Conservation (phyloP, 2,888 invertebrate species). For the Euproctis similis region DNA sequence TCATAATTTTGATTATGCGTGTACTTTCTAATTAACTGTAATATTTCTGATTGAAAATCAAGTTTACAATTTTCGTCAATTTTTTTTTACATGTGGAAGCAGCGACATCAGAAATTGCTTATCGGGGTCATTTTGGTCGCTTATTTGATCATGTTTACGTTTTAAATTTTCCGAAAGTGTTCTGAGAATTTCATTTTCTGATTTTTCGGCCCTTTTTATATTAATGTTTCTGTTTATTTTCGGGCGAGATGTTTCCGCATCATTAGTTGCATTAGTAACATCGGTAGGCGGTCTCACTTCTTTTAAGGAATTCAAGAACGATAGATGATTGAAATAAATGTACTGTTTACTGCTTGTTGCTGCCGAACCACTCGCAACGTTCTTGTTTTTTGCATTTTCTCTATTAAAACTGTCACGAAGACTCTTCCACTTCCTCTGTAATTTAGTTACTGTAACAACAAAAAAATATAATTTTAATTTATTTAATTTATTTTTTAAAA, state of each 20-base stretch:
- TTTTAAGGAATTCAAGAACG: constrained; percentile 22
- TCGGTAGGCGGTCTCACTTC: constrained; percentile 22
- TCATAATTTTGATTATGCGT: constrained; percentile 24
- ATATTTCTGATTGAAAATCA: too few species aligned
- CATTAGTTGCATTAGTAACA: constrained; percentile 16
- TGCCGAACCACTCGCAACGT: constrained; percentile 7
- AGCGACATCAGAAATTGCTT: constrained; percentile 21
- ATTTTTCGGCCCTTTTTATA: constrained; percentile 19
- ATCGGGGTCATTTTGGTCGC: constrained; percentile 17
- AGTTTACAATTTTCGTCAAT: too few species aligned
- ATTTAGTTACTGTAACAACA: constrained; percentile 22
- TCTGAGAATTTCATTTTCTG: constrained; percentile 24
- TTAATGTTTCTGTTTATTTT: constrained; percentile 16
- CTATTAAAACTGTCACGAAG: constrained; percentile 18
- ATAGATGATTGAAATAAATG: constrained; percentile 25
- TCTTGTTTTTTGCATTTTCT: constrained; percentile 23
- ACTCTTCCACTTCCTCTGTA: constrained; percentile 20
- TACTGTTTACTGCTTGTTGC: constrained; percentile 21
- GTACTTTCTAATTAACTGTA: constrained; percentile 24
- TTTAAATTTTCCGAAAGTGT: constrained; percentile 20
- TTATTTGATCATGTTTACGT: constrained; percentile 23
- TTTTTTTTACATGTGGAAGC: constrained; percentile 19
- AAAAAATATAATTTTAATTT: constrained; percentile 7
- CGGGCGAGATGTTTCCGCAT: constrained; percentile 23
- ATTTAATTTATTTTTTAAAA: constrained; percentile 8